phyloP scores from a whole-genome alignment of 2,888 invertebrate genomes.

The Octonoba sinensis region DNA sequence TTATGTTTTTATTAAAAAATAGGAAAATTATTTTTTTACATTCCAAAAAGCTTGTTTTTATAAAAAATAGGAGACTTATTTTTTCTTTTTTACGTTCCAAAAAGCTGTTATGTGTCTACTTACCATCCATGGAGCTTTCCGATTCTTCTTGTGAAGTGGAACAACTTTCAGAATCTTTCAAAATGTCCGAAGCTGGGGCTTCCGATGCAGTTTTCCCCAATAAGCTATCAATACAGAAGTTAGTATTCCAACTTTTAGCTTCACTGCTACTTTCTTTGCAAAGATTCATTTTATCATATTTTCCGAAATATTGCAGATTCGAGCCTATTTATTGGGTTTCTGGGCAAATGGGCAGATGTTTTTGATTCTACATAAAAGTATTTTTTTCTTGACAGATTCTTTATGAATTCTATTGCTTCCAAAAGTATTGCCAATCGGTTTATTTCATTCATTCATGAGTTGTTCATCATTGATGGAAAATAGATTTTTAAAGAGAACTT shows the following conservation, averaged over 20 bases:
- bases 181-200: background rate
- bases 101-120: background rate
- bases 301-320: background rate
- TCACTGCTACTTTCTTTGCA: constrained; percentile 1
- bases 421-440: no score
- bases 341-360: no score
- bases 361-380: background rate
- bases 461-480: no score
- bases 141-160: constrained; percentile 27
- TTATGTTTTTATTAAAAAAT: no score
- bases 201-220: constrained; percentile 9
- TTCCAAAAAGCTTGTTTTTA: no score
- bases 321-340: no score
- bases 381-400: background rate
- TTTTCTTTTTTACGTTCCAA: no score
- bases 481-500: no score
- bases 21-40: no score
- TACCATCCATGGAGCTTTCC: constrained; percentile 34
- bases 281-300: constrained; percentile 25
- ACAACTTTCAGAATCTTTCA: constrained; percentile 1
- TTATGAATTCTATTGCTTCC: background rate
- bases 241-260: constrained; percentile 42
- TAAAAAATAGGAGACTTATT: no score
- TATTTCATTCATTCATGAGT: background rate
- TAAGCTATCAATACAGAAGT: constrained; percentile 49